Percentiles rank a stretch among this genome's conserved stretches.
Evolutionary conservation across 2,113 vertebrate species (phyloP).

Genomic region (Megaceryle maxima): DNA sequence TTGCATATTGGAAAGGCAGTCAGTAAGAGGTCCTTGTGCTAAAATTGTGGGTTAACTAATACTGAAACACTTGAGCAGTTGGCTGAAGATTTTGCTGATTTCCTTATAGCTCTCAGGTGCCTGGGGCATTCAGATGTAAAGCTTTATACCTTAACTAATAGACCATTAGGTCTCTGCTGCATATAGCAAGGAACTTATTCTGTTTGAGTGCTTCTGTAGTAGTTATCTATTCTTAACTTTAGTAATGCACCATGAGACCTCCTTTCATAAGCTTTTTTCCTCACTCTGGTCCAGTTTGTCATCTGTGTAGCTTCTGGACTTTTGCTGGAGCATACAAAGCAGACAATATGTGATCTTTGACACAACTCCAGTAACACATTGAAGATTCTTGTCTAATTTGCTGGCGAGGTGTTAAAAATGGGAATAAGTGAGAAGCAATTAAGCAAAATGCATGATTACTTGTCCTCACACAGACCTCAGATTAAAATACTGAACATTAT

Average conservation of each 20-base stretch:
- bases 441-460: conserved; percentile 66
- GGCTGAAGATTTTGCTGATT: neutral
- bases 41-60: neutral
- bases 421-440: conserved; percentile 71
- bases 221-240: neutral
- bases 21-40: neutral
- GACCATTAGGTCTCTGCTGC: neutral
- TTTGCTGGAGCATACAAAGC: neutral
- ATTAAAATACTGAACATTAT: conserved; percentile 34
- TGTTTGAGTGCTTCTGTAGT: neutral
- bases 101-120: neutral
- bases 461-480: conserved; percentile 22
- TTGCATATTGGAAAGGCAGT: neutral
- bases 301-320: neutral
- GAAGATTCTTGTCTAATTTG: conserved; percentile 61
- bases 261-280: neutral
- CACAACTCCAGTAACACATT: conserved; percentile 35
- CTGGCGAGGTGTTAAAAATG: conserved; percentile 53
- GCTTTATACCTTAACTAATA: neutral
- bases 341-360: conserved; percentile 52
- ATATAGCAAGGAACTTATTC: neutral
- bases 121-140: neutral
- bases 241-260: neutral
- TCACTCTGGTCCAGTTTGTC: neutral
- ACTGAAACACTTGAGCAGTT: neutral